Evolutionary conservation across 2,113 vertebrate genomes (phyloP).

Genomic region (Hippocampus abdominalis): DNA sequence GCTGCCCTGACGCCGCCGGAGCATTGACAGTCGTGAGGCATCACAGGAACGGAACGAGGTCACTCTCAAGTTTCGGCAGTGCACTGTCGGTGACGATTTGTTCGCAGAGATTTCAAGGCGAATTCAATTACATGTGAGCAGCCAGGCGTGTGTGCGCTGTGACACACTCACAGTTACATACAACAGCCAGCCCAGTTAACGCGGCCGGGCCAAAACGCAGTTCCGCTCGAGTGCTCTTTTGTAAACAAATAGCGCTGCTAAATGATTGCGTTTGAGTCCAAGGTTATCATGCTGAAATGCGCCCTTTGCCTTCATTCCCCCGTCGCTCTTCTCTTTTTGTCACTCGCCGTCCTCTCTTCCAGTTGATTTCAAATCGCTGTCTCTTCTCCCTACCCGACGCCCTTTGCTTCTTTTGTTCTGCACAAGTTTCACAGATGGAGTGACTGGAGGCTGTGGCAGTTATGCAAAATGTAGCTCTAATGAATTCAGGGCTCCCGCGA

Average conservation of each 20-base stretch:
- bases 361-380: constrained; percentile 17
- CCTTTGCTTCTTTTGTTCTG: constrained; percentile 52
- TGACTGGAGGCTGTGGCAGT: constrained; percentile 63
- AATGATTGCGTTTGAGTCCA: constrained; percentile 29
- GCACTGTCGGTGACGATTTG: constrained; percentile 43
- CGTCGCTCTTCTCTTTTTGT: constrained; percentile 13
- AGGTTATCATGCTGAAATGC: constrained; percentile 26
- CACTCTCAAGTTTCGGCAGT: constrained; percentile 49
- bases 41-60: constrained; percentile 52
- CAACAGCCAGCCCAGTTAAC: background rate
- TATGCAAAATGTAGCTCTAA: constrained; percentile 67
- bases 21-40: constrained; percentile 35
- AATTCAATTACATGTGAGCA: constrained; percentile 43
- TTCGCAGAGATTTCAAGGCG: constrained; percentile 30
- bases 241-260: constrained; percentile 36
- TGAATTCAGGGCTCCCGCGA: constrained; percentile 53
- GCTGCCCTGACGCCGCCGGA: constrained; percentile 32
- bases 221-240: constrained; percentile 12
- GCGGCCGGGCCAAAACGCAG: constrained; percentile 21
- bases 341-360: background rate
- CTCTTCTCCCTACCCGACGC: constrained; percentile 15
- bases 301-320: constrained; percentile 33
- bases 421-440: constrained; percentile 68
- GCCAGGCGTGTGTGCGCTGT: constrained; percentile 24
- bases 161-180: constrained; percentile 21